Conservation (phyloP, 2,888 invertebrate species). For the Mythimna ferrago region DNA sequence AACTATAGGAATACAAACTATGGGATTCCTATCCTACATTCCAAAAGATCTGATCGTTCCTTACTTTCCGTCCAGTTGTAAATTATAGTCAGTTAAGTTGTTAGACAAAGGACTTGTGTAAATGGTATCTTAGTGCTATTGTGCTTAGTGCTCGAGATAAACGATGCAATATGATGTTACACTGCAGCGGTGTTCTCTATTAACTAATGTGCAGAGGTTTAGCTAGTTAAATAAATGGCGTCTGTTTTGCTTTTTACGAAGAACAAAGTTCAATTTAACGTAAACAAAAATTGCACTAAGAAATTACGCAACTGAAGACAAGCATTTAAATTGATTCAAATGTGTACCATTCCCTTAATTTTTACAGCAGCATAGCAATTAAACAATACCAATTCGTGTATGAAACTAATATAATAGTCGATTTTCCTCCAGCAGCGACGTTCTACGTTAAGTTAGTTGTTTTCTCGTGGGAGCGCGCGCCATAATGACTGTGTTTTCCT, state of each 20-base stretch:
- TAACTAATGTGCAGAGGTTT: slow-evolving; percentile 42
- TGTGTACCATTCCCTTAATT: slow-evolving; percentile 17
- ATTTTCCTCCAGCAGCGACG: slow-evolving; percentile 59
- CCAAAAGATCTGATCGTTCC: slow-evolving; percentile 56
- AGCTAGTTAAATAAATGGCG: slow-evolving; percentile 10
- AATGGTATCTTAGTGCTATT: slow-evolving; percentile 55
- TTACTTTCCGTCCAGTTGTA: slow-evolving; percentile 49
- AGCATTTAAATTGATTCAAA: slow-evolving; percentile 1
- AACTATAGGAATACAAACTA: slow-evolving; percentile 76
- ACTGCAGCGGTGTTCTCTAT: slow-evolving; percentile 42
- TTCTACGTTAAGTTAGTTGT: slow-evolving; percentile 71
- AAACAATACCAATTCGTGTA: slow-evolving; percentile 57
- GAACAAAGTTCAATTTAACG: slow-evolving; percentile 6
- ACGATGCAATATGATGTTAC: slow-evolving; percentile 54
- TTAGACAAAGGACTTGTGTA: slow-evolving; percentile 52
- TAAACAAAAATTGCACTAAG: slow-evolving; percentile 6
- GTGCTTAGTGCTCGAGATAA: slow-evolving; percentile 47
- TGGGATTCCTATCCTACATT: slow-evolving; percentile 74
- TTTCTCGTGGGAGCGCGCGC: slow-evolving; percentile 68
- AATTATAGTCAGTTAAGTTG: slow-evolving; percentile 43
- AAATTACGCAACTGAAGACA: slow-evolving; percentile 17
- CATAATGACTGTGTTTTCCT: slow-evolving; percentile 78
- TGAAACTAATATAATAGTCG: slow-evolving; percentile 55
- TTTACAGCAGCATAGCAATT: slow-evolving; percentile 44
- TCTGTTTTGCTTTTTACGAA: slow-evolving; percentile 19